These are phyloP conservation scores for Pyrocephalus nanus DNA, from an alignment of 2,797 vertebrate species.

Conservation along the genomic window DNA sequence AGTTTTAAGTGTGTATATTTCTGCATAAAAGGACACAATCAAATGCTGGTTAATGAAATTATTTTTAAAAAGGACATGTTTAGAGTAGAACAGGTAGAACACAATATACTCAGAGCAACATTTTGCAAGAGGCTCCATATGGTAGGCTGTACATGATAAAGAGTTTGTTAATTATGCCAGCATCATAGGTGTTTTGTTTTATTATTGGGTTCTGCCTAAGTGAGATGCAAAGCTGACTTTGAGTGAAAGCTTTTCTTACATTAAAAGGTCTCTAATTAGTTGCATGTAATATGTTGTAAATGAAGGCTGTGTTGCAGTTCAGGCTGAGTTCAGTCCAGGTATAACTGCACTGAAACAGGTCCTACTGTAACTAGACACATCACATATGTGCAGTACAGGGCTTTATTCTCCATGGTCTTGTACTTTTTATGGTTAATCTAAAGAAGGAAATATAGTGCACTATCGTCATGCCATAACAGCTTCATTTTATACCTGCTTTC, in stretches of 20 bases:
- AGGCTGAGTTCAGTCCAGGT: background rate
- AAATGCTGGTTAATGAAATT: background rate
- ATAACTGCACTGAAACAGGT: background rate
- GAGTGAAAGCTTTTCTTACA: background rate
- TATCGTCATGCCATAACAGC: background rate
- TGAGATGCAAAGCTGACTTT: background rate
- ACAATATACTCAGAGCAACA: background rate
- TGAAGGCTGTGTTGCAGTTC: background rate
- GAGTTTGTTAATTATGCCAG: background rate
- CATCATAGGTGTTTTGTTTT: background rate
- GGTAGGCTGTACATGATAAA: background rate
- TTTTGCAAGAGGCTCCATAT: background rate
- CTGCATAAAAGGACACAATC: background rate
- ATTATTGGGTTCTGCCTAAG: background rate
- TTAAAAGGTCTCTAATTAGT: background rate
- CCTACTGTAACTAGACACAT: background rate
- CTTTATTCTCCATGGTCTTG: background rate
- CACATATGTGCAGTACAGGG: background rate
- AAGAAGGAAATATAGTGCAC: background rate
- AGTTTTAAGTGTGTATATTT: background rate
- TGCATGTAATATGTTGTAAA: background rate
- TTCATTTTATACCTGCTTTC: constrained; percentile 17
- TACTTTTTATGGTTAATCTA: background rate
- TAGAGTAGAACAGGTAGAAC: background rate
- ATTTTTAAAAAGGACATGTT: background rate